phyloP scores from a whole-genome alignment of 2,888 invertebrate genomes.

The Lasioglossum oenotherae region DNA sequence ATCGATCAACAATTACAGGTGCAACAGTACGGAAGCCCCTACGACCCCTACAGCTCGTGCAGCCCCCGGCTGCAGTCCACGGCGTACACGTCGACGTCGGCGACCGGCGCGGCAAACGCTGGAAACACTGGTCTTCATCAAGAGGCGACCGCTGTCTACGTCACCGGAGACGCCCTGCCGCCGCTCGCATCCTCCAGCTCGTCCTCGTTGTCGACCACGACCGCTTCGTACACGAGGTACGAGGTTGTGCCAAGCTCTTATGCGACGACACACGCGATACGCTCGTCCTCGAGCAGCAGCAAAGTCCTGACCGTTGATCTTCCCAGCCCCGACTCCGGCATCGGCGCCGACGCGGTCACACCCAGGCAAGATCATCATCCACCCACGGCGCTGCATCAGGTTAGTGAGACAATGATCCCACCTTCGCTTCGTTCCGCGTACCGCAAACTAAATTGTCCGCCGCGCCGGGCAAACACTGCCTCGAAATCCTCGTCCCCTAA shows the following conservation, averaged over 20 bases:
- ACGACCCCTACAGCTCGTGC: constrained; percentile 82
- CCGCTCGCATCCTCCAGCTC: constrained; percentile 86
- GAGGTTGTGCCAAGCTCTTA: constrained; percentile 83
- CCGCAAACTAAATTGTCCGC: not conserved
- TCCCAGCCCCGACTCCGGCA: constrained; percentile 98
- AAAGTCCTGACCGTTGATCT: constrained; percentile 95
- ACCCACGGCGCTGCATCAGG: constrained; percentile 95
- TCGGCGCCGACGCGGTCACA: constrained; percentile 96
- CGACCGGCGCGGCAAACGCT: constrained; percentile 63
- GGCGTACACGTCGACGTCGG: constrained; percentile 80
- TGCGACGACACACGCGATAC: constrained; percentile 82
- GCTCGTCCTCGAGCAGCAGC: constrained; percentile 82
- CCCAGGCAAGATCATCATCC: constrained; percentile 86
- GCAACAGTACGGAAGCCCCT: constrained; percentile 82
- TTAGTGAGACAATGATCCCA: constrained; percentile 77
- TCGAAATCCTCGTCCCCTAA: not conserved
- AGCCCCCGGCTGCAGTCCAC: constrained; percentile 81
- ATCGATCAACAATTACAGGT: constrained; percentile 68
- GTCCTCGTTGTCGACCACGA: constrained; percentile 87
- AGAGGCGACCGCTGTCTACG: constrained; percentile 86
- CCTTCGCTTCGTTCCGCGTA: not conserved
- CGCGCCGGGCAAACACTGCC: not conserved
- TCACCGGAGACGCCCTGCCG: constrained; percentile 85
- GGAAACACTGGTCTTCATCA: constrained; percentile 79
- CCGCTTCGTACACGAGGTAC: constrained; percentile 83